A percentile compares a stretch with the other conserved stretches of the same genome.
Conservation (phyloP, 2,797 vertebrate species). For the Spinibarbus caldwelli region DNA sequence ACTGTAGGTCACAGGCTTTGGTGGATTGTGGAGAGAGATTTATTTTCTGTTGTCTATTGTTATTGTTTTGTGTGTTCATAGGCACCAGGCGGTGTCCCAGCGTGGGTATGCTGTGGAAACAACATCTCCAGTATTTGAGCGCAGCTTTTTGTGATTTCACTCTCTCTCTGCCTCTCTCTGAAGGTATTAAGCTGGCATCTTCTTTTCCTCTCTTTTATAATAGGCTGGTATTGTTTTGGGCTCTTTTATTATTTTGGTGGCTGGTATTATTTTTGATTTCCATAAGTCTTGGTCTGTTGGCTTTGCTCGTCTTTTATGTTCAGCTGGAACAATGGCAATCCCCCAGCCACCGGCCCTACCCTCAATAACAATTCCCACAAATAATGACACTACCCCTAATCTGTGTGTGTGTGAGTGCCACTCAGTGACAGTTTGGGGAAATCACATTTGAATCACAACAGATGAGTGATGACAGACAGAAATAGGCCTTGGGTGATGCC, state of each 20-base stretch:
- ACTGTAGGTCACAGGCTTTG: slow-evolving; percentile 57
- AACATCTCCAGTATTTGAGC: slow-evolving; percentile 45
- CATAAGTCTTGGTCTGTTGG: slow-evolving; percentile 56
- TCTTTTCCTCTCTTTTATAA: slow-evolving; percentile 38
- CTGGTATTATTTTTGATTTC: slow-evolving; percentile 59
- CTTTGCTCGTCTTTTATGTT: slow-evolving; percentile 53
- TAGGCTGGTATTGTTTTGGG: slow-evolving; percentile 43
- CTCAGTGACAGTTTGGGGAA: slow-evolving; percentile 50
- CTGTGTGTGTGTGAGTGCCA: slow-evolving; percentile 35
- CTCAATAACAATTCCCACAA: slow-evolving; percentile 43
- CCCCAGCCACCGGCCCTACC: slow-evolving; percentile 46
- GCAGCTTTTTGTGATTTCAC: slow-evolving; percentile 43
- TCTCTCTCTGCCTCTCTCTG: slow-evolving; percentile 33
- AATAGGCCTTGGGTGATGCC: slow-evolving; percentile 49
- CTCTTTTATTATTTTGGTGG: slow-evolving; percentile 55
- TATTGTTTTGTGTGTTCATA: slow-evolving; percentile 25
- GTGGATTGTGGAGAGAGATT: slow-evolving; percentile 55
- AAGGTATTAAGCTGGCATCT: slow-evolving; percentile 52
- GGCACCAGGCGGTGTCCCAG: slow-evolving; percentile 32
- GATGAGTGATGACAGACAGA: slow-evolving; percentile 51
- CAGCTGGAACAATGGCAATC: slow-evolving; percentile 50
- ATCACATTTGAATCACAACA: slow-evolving; percentile 59
- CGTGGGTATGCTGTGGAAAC: slow-evolving; percentile 28
- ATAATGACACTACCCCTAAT: slow-evolving; percentile 49
- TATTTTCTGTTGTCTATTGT: slow-evolving; percentile 70